A percentile compares a stretch with the other conserved stretches of the same genome.
Evolutionary conservation across 2,113 vertebrate genomes (phyloP).

Genomic region (rat (Rattus norvegicus)): DNA sequence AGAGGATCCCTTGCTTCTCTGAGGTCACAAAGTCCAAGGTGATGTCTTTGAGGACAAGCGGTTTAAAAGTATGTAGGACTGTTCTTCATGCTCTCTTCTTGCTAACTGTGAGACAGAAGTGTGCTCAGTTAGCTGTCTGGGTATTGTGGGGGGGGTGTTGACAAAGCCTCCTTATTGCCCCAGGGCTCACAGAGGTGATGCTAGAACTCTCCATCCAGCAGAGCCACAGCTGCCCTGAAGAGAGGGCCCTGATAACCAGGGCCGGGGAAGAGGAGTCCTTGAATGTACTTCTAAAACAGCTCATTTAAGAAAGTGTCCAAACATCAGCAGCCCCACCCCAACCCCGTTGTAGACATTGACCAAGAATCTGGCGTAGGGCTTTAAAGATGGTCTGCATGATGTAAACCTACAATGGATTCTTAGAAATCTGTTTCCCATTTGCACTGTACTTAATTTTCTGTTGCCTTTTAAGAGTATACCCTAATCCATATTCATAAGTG

Average conservation of each 20-base stretch:
- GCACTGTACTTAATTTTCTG: constrained; percentile 55
- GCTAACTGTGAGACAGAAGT: fast-evolving
- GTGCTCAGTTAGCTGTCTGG: neutral
- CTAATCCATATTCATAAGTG: constrained; percentile 73
- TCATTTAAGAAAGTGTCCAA: constrained; percentile 43
- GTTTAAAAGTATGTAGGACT: neutral
- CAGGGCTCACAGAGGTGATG: neutral
- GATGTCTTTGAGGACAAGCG: neutral
- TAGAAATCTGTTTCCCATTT: constrained; percentile 73
- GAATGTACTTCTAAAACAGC: neutral
- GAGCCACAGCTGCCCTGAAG: neutral
- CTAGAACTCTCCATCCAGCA: neutral
- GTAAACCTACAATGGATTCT: constrained; percentile 60
- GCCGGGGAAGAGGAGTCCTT: neutral
- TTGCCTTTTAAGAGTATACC: constrained; percentile 34
- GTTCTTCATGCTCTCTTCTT: fast-evolving
- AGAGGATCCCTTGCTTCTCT: fast-evolving
- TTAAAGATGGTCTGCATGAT: constrained; percentile 68
- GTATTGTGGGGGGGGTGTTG: neutral
- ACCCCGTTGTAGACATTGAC: neutral
- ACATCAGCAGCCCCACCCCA: neutral
- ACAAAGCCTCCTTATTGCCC: neutral
- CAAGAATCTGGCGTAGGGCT: constrained; percentile 64
- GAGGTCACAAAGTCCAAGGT: neutral
- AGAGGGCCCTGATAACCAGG: neutral